Conservation (phyloP, 2,888 invertebrate species). For the Strigamia maritima region DNA sequence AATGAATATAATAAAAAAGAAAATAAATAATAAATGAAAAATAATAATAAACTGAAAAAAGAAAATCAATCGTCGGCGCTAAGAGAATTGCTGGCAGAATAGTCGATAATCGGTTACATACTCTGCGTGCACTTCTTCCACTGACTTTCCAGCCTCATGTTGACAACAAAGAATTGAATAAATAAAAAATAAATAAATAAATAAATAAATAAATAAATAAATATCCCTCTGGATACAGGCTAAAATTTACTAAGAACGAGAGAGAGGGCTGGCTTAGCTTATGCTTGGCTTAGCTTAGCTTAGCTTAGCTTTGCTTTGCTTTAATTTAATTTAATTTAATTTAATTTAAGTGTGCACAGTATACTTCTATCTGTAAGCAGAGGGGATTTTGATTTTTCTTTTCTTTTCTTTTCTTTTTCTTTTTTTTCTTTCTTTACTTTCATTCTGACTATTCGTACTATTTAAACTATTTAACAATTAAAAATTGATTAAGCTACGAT, state of each 20-base stretch:
- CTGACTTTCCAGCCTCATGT: conserved; percentile 58
- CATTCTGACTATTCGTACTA: not conserved
- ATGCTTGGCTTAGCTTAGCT: no score
- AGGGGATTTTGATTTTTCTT: not conserved
- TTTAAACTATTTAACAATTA: not conserved
- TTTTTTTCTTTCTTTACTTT: not conserved
- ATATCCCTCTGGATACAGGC: conserved; percentile 34
- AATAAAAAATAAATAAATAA: no score
- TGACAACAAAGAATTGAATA: not conserved
- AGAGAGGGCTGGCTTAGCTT: not conserved
- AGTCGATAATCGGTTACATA: not conserved
- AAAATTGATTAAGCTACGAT: not conserved
- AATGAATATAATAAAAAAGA: not conserved
- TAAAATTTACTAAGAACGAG: not conserved
- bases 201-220: no score
- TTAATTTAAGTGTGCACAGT: not conserved
- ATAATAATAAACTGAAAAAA: not conserved
- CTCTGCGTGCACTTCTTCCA: conserved; percentile 42
- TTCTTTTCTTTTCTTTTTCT: not conserved
- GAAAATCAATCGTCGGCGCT: not conserved
- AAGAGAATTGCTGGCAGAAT: conserved; percentile 14
- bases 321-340: not conserved
- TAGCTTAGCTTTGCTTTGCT: no score
- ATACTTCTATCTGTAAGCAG: conserved; percentile 10
- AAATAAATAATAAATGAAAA: not conserved